Evolutionary conservation across 1,140 invertebrate genomes (phyloP), one percentile per base, ranked within the genome.

Genomic region (Aricia agestis): DNA sequence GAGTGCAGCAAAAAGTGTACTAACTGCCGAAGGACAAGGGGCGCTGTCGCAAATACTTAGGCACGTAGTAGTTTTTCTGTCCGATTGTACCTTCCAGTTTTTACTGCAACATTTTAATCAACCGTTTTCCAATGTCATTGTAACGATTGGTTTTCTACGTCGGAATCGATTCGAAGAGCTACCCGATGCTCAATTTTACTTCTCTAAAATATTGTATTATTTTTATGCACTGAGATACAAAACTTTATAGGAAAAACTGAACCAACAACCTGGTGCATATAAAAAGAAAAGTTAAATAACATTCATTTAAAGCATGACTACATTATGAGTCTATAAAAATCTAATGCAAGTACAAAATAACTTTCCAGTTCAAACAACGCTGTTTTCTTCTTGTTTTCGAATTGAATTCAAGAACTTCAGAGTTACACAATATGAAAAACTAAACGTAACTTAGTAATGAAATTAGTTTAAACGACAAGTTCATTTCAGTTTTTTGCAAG

Each of bases 391-490:
- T 52, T 52, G 42, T 52, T 67, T 18, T 81, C 32, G 36, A 67
- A 41, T 67, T 67, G n/a, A 19, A 19, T 18, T 11, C 66, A 45
- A 45, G 15, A 67, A 19, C 18, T 67, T 18, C 41, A 19, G 19
- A 42, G 36, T 10, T 67, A 45, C 66, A 67, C 66, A 67, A 67
- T 17, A 42, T 18, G 25, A 67, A 45, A 67, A 67, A 45, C 61
- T 63, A 36, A 36, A 36, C 36, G 31, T 17, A 87, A 91, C 78
- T 89, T 85, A 79, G 84, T 78, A 90, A 90, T 89, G 81, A 89
- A 90, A 89, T 91, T 89, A 91, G 86, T 91, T 89, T 83, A 87
- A 88, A 80, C 87, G 88, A 90, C 87, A 91, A 86, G 80, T 89
- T 89, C 84, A 90, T 89, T 91, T 85, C 78, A 86, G 84, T 90